Base-by-base conservation (phyloP, 2,797 vertebrate species). In the Acipenser oxyrinchus region DNA sequence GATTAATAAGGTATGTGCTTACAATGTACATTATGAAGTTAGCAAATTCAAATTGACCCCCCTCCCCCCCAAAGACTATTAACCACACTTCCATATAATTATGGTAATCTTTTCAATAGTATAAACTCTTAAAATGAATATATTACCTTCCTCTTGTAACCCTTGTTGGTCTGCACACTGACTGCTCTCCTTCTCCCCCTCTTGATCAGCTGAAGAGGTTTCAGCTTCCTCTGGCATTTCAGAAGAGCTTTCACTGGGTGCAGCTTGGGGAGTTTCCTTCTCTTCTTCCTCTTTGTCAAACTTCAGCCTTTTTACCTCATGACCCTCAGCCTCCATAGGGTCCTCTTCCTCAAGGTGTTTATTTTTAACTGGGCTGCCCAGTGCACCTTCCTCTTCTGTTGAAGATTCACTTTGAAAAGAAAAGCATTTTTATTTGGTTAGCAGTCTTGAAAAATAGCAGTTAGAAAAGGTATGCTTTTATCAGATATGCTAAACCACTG, bases 221-320 rank as follows among this genome's bases (percentile, higher is more conserved):
- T 87, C 88, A n/a, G 82, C 77, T 13, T 87, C 86, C 81, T 93
- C 93, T 1, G 84, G 83, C 77, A 82, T 81, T 74, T 88, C 89
- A 1, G 86, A 87, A 66, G 88, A 82, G 66, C 72, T 79, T 75
- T 89, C 81, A 66, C 76, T 77, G 60, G 86, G 80, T 15, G 78
- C 75, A 55, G 90, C 82, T 52, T 88, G 86, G 68, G 77, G 79
- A 15, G 85, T 70, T 51, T 78, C 74, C 66, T 86, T 87, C 48
- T 83, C 63, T 67, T 93, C 92, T 1, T 87, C 88, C 1, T 97
- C 93, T 68, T 90, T 86, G 76, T 92, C 93, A 82, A 95, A 98
- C 71, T 95, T 94, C 55, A 99, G 93, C 86, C 95, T 93, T 83
- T 99, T 98, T 63, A 95, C 95, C 75, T 98, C 94, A 11, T 83